Conservation (phyloP, 2,113 vertebrate species). For the Sylvicapra grimmia region DNA sequence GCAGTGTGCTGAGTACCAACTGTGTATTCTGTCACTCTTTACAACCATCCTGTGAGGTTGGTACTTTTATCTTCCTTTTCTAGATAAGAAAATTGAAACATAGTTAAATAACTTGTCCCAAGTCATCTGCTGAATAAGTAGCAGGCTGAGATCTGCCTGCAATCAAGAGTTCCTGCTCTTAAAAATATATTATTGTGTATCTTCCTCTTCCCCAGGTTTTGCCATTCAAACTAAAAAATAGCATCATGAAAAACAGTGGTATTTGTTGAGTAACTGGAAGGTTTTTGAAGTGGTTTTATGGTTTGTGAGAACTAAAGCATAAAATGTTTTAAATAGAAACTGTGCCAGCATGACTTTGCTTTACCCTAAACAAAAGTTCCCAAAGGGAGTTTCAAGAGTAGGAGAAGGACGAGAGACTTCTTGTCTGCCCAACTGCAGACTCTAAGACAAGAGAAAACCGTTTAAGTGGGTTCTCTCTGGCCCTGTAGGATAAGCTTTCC, state of each 20-base stretch:
- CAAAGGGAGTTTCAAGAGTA: not conserved
- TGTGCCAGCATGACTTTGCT: constrained; percentile 5
- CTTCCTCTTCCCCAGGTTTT: not conserved
- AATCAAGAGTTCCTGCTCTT: constrained; percentile 7
- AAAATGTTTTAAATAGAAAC: constrained; percentile 47
- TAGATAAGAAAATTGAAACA: constrained; percentile 15
- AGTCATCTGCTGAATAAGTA: not conserved
- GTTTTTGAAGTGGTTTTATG: not conserved
- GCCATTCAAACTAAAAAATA: constrained; percentile 4
- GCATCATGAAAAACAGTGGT: constrained; percentile 4
- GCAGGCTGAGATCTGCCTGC: not conserved
- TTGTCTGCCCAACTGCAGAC: not conserved
- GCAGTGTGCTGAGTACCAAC: not conserved
- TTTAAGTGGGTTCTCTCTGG: not conserved
- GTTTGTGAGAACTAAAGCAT: not conserved
- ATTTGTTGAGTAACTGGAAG: constrained; percentile 26
- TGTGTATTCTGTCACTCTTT: not conserved
- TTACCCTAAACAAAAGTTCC: constrained; percentile 31
- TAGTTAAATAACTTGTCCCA: not conserved
- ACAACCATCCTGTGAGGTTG: not conserved
- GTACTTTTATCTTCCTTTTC: constrained; percentile 12
- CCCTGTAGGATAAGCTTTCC: not conserved
- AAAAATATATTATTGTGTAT: not conserved
- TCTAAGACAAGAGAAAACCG: constrained; percentile 16
- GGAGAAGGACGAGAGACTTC: not conserved